Percentiles rank a stretch among this genome's conserved stretches.
phyloP scores from a whole-genome alignment of 2,113 vertebrate genomes.

The Malurus melanocephalus region DNA sequence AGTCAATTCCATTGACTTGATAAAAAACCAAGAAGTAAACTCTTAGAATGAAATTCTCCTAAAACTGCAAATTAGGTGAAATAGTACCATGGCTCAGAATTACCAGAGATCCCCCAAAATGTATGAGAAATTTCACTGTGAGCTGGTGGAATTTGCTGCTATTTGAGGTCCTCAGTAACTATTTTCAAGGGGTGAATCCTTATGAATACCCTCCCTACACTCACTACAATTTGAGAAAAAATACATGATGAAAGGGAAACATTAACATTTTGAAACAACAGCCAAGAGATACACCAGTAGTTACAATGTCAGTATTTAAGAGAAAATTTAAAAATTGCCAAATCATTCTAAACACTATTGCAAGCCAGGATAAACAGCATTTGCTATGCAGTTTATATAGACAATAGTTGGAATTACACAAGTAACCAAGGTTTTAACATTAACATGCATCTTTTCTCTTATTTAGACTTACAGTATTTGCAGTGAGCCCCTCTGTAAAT shows the following conservation, averaged over 20 bases:
- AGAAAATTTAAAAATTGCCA: neutral
- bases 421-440: conserved; percentile 30
- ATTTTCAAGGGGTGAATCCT: neutral
- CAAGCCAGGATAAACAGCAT: neutral
- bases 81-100: neutral
- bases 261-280: neutral
- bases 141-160: neutral
- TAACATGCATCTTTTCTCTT: neutral
- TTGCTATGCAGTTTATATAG: neutral
- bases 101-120: neutral
- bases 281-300: neutral
- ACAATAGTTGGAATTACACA: neutral
- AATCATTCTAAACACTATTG: neutral
- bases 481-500: conserved; percentile 18
- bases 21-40: neutral
- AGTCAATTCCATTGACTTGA: neutral
- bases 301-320: neutral
- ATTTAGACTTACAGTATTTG: neutral
- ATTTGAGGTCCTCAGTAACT: neutral
- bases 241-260: neutral
- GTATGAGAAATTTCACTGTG: neutral
- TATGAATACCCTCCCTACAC: neutral
- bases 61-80: neutral
- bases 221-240: neutral
- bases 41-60: neutral